Conservation (phyloP, 2,888 invertebrate species). For the Acleris holmiana region DNA sequence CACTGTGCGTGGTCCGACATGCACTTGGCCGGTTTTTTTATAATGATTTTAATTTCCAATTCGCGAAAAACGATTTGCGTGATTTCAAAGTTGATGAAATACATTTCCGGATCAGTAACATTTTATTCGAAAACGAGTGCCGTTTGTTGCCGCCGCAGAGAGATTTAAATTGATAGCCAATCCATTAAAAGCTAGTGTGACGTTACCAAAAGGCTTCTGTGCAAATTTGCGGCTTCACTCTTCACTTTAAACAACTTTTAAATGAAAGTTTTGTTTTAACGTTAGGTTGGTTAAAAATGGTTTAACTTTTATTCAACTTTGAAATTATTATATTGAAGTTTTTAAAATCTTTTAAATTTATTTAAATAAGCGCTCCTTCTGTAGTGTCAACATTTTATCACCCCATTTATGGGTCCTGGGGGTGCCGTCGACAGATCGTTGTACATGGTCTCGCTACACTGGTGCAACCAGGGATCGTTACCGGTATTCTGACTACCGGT, state of each 20-base stretch:
- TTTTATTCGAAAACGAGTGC: conserved; percentile 5
- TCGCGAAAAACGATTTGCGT: no score
- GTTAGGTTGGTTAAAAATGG: background rate
- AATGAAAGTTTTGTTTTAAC: background rate
- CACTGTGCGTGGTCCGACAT: no score
- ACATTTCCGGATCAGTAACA: background rate
- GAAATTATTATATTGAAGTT: background rate
- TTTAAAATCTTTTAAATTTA: conserved; percentile 46
- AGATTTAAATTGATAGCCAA: conserved; percentile 32
- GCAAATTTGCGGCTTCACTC: conserved; percentile 16
- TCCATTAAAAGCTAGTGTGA: conserved; percentile 31
- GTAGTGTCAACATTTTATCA: conserved; percentile 63
- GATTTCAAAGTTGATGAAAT: background rate
- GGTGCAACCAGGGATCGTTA: no score
- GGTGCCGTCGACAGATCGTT: conserved; percentile 53
- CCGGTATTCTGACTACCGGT: no score
- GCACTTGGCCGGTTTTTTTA: no score
- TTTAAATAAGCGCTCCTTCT: conserved; percentile 55
- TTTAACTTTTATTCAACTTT: background rate
- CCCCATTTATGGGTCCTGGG: conserved; percentile 60
- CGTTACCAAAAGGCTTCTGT: conserved; percentile 16
- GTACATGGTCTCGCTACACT: conserved; percentile 50
- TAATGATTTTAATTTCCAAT: no score
- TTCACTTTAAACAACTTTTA: conserved; percentile 2
- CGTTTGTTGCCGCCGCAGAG: conserved; percentile 7